phyloP scores from a whole-genome alignment of 2,888 invertebrate species.

The Andrena bucephala region DNA sequence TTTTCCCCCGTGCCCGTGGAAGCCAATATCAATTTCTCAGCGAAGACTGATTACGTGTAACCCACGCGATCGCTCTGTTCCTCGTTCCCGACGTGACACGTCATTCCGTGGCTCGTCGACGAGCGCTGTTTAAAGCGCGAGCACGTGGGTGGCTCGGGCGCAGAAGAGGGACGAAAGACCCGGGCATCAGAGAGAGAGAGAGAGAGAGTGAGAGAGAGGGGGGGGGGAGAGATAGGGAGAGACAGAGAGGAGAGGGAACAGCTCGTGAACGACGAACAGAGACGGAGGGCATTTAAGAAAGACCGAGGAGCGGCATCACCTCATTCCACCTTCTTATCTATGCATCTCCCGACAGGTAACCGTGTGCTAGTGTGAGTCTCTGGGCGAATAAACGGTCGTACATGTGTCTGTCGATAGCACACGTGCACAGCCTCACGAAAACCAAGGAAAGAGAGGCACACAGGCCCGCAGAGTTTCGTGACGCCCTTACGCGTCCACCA shows the following conservation, averaged over 20 bases:
- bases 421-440: conserved; percentile 23
- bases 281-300: conserved; percentile 72
- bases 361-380: conserved; percentile 43
- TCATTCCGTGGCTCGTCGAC: conserved; percentile 56
- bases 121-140: conserved; percentile 61
- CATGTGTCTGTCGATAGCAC: conserved; percentile 8
- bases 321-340: conserved; percentile 79
- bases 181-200: neutral
- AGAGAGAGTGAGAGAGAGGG: neutral
- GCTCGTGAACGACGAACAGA: conserved; percentile 41
- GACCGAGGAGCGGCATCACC: conserved; percentile 75
- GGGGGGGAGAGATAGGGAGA: neutral
- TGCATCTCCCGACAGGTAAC: conserved; percentile 73
- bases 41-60: conserved; percentile 53
- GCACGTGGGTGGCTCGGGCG: conserved; percentile 67
- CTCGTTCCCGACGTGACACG: conserved; percentile 57
- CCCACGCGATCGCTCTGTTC: conserved; percentile 54
- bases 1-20: conserved; percentile 38
- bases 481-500: conserved; percentile 61
- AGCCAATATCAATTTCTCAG: conserved; percentile 58
- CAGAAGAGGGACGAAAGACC: conserved; percentile 13
- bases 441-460: conserved; percentile 22
- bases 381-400: conserved; percentile 32
- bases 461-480: conserved; percentile 33
- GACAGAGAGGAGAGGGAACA: conserved; percentile 27